phyloP scores from a whole-genome alignment of 2,888 invertebrate species.

The Cerastis leucographa region DNA sequence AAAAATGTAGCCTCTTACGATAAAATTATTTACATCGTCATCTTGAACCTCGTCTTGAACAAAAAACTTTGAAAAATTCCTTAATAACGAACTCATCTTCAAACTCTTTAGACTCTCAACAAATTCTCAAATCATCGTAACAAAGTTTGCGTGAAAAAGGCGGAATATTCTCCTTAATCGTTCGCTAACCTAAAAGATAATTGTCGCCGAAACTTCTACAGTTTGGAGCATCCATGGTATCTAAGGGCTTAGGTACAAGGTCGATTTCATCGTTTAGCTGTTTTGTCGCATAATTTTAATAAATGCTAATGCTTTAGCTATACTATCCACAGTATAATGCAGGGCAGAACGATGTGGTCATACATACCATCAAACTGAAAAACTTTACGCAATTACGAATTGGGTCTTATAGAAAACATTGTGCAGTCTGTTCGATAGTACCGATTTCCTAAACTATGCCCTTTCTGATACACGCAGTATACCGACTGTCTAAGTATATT shows the following conservation, averaged over 20 bases:
- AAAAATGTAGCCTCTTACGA: constrained; percentile 12
- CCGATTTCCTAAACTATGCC: neutral
- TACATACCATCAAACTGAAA: neutral
- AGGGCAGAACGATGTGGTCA: neutral
- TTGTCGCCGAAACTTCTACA: constrained; percentile 77
- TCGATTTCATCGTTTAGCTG: neutral
- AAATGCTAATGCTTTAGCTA: neutral
- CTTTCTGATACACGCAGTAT: neutral
- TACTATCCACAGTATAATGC: too few relatives aligned
- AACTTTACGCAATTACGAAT: neutral
- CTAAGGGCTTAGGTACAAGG: constrained; percentile 32
- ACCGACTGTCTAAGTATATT: too few relatives aligned
- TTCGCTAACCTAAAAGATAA: constrained; percentile 71
- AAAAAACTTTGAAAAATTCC: constrained; percentile 40
- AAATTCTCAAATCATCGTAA: constrained; percentile 51
- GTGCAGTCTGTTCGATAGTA: neutral
- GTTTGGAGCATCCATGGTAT: constrained; percentile 76
- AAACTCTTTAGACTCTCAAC: constrained; percentile 36
- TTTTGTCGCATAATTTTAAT: constrained; percentile 1
- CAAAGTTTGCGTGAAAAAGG: constrained; percentile 61
- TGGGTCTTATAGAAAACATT: neutral
- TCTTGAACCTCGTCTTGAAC: constrained; percentile 19
- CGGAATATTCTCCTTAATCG: constrained; percentile 67
- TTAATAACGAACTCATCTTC: constrained; percentile 44
- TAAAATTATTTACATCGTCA: constrained; percentile 51